Base-by-base conservation (phyloP, 2,113 vertebrate genomes). In the Eulemur rufifrons region DNA sequence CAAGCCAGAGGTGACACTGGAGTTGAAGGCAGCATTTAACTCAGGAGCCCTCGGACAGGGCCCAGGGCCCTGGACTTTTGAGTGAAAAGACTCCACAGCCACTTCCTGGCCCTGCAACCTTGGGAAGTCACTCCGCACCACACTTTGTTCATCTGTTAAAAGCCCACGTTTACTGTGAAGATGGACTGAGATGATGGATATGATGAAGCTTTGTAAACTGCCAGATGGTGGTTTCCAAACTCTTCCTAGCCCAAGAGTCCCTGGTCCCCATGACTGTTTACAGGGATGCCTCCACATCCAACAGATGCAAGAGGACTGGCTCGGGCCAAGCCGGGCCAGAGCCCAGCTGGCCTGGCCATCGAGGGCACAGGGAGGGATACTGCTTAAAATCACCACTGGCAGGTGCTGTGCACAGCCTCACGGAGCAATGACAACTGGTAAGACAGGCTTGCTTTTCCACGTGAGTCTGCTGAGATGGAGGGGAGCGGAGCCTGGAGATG, bases 331-430 rank as follows among this genome's bases (percentile, higher is more conserved):
- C 50, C 5, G 8, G 47, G 47, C 37, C 20, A 59, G 47, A 69
- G 68, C 29, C 39, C 23, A 27, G 3, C 0, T 0, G n/a, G 15
- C 64, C 12, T 29, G 39, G 39, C n/a, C 8, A 1, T 1, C 6
- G 47, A 82, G 73, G 78, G 25, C 34, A 45, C 34, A 23, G 27
- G 8, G 18, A n/a, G 52, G 45, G 34, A 45, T 10, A 34, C 21
- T 50, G 52, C 83, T 64, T 50, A 47, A 71, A 69, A 78, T 34
- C 2, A 6, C 42, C 10, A 3, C 54, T 63, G 37, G 29, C 27
- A 90, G 85, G 63, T 21, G 0, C 42, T 12, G 29, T 8, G 56
- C 27, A 29, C 61, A 59, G 12, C 82, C 82, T 90, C 61, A 3
- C 27, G 39, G 14, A 37, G 20, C 20, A 10, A 8, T n/a, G 45